Evolutionary conservation across 2,113 vertebrate species (phyloP).

Genomic region (Zapornia atra): DNA sequence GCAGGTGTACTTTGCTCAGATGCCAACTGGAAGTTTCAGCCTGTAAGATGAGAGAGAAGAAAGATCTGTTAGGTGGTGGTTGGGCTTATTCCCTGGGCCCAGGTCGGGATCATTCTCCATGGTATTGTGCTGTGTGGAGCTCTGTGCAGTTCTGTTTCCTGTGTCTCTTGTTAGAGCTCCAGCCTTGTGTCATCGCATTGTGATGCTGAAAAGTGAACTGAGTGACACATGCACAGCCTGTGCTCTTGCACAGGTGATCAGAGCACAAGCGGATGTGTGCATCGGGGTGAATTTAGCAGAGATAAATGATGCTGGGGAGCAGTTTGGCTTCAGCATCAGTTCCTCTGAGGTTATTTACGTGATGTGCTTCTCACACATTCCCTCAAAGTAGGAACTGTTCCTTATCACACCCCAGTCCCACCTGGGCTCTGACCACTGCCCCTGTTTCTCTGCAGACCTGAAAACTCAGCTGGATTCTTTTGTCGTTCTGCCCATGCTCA

Average conservation of each 20-base stretch:
- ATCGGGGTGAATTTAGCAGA: conserved; percentile 61
- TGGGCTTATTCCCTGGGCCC: background rate
- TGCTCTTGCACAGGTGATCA: conserved; percentile 33
- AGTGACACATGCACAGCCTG: background rate
- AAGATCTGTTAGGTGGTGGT: background rate
- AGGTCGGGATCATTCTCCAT: background rate
- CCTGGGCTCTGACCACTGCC: background rate
- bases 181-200: background rate
- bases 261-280: conserved; percentile 51
- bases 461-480: background rate
- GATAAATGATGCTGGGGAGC: conserved; percentile 36
- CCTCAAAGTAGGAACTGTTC: background rate
- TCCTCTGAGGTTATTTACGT: background rate
- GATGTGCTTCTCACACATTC: background rate
- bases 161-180: background rate
- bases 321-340: background rate
- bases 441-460: background rate
- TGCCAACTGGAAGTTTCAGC: background rate
- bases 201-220: background rate
- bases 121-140: background rate
- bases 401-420: background rate
- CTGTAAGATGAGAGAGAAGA: background rate
- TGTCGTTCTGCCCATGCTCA: background rate
- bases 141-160: background rate
- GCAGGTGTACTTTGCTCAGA: background rate